Evolutionary conservation across 2,888 invertebrate genomes (phyloP).

Genomic region (Thereva unica): DNA sequence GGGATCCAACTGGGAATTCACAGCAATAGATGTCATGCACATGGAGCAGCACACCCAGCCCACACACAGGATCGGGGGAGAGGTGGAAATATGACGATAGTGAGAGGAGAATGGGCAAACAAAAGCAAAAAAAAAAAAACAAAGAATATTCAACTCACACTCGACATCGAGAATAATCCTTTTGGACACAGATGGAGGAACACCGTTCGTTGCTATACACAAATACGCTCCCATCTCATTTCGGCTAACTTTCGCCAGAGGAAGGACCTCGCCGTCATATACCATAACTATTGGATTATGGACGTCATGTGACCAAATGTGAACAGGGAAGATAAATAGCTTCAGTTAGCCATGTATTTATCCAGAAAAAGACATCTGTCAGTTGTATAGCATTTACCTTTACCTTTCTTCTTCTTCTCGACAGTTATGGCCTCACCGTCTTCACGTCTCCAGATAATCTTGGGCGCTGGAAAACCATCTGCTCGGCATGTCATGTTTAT

Average conservation of each 20-base stretch:
- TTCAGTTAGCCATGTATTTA: slow-evolving; percentile 21
- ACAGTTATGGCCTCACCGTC: slow-evolving; percentile 86
- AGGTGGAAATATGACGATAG: slow-evolving; percentile 5
- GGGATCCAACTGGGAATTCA: slow-evolving; percentile 39
- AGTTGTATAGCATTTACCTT: slow-evolving; percentile 46
- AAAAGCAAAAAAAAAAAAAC: background rate
- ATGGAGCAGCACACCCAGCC: too few species aligned
- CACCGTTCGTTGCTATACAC: slow-evolving; percentile 70
- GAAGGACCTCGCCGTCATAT: slow-evolving; percentile 83
- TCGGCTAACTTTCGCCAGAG: slow-evolving; percentile 83
- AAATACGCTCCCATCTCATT: slow-evolving; percentile 66
- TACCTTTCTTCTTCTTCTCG: slow-evolving; percentile 86
- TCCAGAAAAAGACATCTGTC: slow-evolving; percentile 43
- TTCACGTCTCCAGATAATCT: slow-evolving; percentile 91
- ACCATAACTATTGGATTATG: slow-evolving; percentile 67
- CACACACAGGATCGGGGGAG: slow-evolving; percentile 29
- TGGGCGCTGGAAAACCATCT: slow-evolving; percentile 88
- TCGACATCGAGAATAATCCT: slow-evolving; percentile 89
- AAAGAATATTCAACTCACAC: slow-evolving; percentile 63
- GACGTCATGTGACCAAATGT: slow-evolving; percentile 29
- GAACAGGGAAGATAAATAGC: slow-evolving; percentile 29
- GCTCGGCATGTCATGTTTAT: slow-evolving; percentile 90
- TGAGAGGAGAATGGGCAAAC: background rate
- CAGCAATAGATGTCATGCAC: slow-evolving; percentile 44
- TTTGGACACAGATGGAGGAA: slow-evolving; percentile 90